Base-by-base conservation (phyloP, 2,113 vertebrate genomes). In the Bolborhynchus lineola region DNA sequence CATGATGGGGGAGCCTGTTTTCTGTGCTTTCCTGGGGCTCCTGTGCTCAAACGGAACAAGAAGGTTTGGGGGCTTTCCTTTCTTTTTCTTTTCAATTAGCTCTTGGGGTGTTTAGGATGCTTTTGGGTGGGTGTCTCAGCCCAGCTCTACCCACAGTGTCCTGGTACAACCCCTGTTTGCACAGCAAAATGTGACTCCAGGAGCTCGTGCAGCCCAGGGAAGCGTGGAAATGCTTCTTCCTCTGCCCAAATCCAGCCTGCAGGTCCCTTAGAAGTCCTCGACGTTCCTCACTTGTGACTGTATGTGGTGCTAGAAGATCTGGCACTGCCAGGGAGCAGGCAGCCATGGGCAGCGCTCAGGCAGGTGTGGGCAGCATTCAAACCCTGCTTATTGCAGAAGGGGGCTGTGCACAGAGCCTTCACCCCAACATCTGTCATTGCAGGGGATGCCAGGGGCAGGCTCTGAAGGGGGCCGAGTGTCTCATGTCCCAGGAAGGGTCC, bases 331-430 rank as follows among this genome's bases (percentile, higher is more conserved):
- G 42, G 47, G 41, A 2, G 0, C 49, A 28, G 64, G 46, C 33
- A 70, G 57, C 25, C 0, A 50, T 50, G 23, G 64, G 49, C 84
- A 80, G 35, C 0, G 0, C 60, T 23, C 21, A 28, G 46, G 44
- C 13, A 11, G 63, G 15, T 2, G 1, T 7, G 52, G 39, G n/a
- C 62, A 78, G 16, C 1, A 0, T 37, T 52, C 11, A 46, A n/a
- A 67, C 78, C 24, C 53, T 35, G 17, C 35, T 23, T 46, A 8
- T 16, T 21, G 62, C 47, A 24, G 25, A 37, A 26, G 1, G 3
- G 4, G 28, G 8, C 21, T 41, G 16, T 3, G 5, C 49, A 35
- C 42, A 23, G 47, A 79, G 28, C 33, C 39, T 21, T 76, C 24
- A 7, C 14, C 15, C 46, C 29, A 8, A 1, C 0, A 0, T 11